phyloP scores from a whole-genome alignment of 2,797 vertebrate species.

The Arrhamphus sclerolepis region DNA sequence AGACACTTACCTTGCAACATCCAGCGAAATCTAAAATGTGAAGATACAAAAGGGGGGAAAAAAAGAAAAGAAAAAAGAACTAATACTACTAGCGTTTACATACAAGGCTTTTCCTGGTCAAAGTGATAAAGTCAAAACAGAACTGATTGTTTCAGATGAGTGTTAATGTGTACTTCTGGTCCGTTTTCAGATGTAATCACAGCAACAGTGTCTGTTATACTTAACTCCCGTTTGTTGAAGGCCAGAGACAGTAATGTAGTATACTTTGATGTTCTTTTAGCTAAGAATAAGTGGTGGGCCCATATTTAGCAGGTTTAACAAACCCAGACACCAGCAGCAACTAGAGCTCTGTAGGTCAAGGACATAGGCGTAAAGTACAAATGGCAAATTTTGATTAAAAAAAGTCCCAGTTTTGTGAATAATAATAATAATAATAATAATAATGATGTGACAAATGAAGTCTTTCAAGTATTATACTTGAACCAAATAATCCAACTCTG shows the following conservation, averaged over 20 bases:
- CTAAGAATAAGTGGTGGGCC: not conserved
- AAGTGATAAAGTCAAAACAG: constrained; percentile 25
- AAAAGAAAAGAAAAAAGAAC: constrained; percentile 38
- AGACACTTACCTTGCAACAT: constrained; percentile 73
- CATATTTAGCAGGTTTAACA: too few relatives aligned
- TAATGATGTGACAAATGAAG: too few relatives aligned
- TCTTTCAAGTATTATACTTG: too few relatives aligned
- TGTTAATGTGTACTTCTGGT: constrained; percentile 26
- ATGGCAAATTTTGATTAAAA: too few relatives aligned
- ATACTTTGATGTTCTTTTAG: too few relatives aligned
- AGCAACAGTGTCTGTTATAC: constrained; percentile 29
- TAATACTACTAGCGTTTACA: constrained; percentile 12
- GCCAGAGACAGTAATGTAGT: not conserved
- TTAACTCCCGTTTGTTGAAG: constrained; percentile 28
- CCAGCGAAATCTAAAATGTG: constrained; percentile 72
- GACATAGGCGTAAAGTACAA: too few relatives aligned
- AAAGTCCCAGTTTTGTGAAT: too few relatives aligned
- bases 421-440: too few relatives aligned
- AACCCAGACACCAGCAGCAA: too few relatives aligned
- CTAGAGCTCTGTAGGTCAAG: too few relatives aligned
- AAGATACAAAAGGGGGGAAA: constrained; percentile 50
- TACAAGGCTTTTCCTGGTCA: constrained; percentile 13
- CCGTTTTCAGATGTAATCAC: constrained; percentile 14
- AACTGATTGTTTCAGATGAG: constrained; percentile 14
- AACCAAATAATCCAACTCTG: constrained; percentile 4